These are phyloP conservation scores for Brachyopa scutellaris DNA, from an alignment of 2,888 invertebrate species.

Conservation along the genomic window DNA sequence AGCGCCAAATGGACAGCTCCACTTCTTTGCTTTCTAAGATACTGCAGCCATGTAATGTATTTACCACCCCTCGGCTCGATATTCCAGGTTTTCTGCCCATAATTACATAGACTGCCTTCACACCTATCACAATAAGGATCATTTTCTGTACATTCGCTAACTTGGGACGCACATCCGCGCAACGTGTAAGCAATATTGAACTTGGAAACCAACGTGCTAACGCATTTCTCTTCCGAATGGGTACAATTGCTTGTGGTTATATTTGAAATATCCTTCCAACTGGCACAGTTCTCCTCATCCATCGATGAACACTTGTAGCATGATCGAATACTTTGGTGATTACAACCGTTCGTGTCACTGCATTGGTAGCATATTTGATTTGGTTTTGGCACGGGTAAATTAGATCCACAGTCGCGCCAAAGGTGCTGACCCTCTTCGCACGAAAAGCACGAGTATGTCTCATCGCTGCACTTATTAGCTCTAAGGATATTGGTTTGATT, in stretches of 20 bases:
- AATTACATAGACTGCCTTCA: conserved; percentile 78
- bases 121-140: conserved; percentile 79
- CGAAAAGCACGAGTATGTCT: conserved; percentile 76
- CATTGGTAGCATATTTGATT: conserved; percentile 76
- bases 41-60: conserved; percentile 22
- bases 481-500: conserved; percentile 67
- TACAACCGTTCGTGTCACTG: conserved; percentile 76
- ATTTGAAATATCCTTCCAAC: conserved; percentile 61
- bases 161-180: conserved; percentile 76
- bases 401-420: conserved; percentile 76
- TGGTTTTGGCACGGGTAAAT: conserved; percentile 20
- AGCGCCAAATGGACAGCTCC: too few relatives aligned
- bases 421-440: conserved; percentile 77
- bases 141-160: conserved; percentile 76
- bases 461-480: conserved; percentile 73
- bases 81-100: conserved; percentile 37
- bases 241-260: conserved; percentile 75
- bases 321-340: conserved; percentile 76
- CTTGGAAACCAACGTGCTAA: conserved; percentile 76
- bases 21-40: conserved; percentile 6
- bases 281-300: conserved; percentile 75
- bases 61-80: background rate
- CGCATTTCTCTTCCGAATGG: conserved; percentile 76
- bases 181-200: conserved; percentile 76
- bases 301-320: conserved; percentile 78